Evolutionary conservation across 2,888 invertebrate species (phyloP).

Genomic region (Elaeidobius kamerunicus): DNA sequence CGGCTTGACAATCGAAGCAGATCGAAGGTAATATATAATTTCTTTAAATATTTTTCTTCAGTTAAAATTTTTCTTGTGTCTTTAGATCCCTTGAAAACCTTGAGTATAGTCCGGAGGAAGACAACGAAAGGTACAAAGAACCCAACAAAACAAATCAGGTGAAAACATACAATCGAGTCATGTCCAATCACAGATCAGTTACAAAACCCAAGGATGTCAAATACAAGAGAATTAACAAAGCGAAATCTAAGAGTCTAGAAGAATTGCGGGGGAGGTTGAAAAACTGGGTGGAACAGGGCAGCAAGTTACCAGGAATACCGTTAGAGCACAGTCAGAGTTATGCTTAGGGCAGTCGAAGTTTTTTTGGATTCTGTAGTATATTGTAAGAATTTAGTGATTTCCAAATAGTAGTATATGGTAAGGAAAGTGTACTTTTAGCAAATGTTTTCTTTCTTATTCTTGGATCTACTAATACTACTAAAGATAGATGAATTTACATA

Average conservation of each 20-base stretch:
- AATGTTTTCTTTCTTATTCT: too few relatives aligned
- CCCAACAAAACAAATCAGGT: slow-evolving; percentile 54
- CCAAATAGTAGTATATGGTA: too few relatives aligned
- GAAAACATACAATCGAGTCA: slow-evolving; percentile 64
- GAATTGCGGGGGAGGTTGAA: slow-evolving; percentile 78
- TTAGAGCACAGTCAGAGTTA: slow-evolving; percentile 61
- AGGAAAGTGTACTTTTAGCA: too few relatives aligned
- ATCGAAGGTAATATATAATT: slow-evolving; percentile 4
- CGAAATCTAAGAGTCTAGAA: slow-evolving; percentile 84
- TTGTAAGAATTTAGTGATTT: not conserved
- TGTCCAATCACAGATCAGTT: slow-evolving; percentile 87
- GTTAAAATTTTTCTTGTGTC: too few relatives aligned
- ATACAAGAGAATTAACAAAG: slow-evolving; percentile 87
- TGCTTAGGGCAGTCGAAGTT: slow-evolving; percentile 37
- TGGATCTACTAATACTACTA: too few relatives aligned
- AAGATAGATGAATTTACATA: too few relatives aligned
- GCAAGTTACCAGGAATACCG: slow-evolving; percentile 63
- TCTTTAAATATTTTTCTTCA: too few relatives aligned
- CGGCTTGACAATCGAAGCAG: not conserved
- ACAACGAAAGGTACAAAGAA: slow-evolving; percentile 38
- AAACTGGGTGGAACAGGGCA: slow-evolving; percentile 83
- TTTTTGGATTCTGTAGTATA: not conserved
- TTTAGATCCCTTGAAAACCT: slow-evolving; percentile 38
- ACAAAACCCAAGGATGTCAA: slow-evolving; percentile 90
- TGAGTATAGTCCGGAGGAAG: slow-evolving; percentile 43